phyloP scores from a whole-genome alignment of 2,113 vertebrate species.

The Geococcyx californianus region DNA sequence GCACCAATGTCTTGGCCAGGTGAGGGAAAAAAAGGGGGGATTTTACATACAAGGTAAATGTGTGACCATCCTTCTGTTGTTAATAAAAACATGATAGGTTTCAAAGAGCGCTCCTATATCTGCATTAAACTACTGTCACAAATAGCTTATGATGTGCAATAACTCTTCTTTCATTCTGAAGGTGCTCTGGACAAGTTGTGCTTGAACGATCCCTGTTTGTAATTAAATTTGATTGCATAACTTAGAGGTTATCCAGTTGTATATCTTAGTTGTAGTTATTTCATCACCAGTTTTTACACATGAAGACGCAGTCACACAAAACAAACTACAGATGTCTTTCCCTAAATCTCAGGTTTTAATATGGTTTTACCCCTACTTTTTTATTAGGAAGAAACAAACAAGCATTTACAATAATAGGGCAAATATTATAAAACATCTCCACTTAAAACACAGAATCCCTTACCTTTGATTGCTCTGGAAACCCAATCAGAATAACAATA shows the following conservation, averaged over 20 bases:
- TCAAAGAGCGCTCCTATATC: background rate
- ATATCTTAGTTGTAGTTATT: background rate
- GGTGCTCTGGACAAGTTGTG: background rate
- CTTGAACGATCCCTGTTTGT: background rate
- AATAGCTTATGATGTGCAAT: background rate
- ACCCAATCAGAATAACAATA: constrained; percentile 97
- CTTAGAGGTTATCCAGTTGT: background rate
- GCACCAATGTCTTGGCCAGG: background rate
- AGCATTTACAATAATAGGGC: constrained; percentile 42
- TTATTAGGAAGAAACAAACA: constrained; percentile 28
- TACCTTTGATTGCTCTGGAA: constrained; percentile 99
- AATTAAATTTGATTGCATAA: background rate
- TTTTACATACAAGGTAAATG: background rate
- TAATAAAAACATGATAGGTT: background rate
- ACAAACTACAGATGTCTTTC: background rate
- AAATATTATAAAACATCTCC: background rate
- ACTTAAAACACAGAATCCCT: constrained; percentile 48
- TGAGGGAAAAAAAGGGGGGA: background rate
- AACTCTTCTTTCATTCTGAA: background rate
- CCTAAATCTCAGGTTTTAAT: background rate
- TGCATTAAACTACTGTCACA: background rate
- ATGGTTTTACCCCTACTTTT: background rate
- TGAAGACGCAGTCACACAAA: background rate
- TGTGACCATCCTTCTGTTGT: background rate
- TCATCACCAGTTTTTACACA: background rate